phyloP scores from a whole-genome alignment of 2,797 vertebrate species.

The Myotis pilosus region DNA sequence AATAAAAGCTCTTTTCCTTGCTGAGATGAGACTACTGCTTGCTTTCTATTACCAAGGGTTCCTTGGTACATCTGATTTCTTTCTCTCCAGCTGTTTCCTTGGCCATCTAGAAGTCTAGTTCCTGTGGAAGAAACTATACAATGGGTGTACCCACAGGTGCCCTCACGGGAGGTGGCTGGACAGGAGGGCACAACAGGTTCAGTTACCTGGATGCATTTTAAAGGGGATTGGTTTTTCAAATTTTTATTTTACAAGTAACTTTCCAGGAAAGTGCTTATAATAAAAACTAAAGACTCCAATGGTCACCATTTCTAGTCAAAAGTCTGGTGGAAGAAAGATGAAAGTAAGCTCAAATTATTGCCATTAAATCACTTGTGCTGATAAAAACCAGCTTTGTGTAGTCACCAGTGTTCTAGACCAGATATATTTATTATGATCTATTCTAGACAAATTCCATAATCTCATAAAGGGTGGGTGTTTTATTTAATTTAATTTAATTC shows the following conservation, averaged over 20 bases:
- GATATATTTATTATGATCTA: neutral
- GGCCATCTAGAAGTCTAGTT: neutral
- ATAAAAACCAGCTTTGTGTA: constrained; percentile 22
- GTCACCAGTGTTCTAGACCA: neutral
- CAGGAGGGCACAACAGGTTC: neutral
- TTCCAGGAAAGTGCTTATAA: neutral
- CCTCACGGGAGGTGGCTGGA: neutral
- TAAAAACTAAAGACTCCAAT: neutral
- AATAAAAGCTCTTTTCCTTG: neutral
- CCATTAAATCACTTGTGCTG: neutral
- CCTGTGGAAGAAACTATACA: neutral
- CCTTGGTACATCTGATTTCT: neutral
- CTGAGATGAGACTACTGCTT: neutral
- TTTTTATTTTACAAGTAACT: constrained; percentile 14
- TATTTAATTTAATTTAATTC: neutral
- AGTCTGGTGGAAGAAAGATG: neutral
- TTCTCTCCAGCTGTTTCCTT: neutral
- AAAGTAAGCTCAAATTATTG: neutral
- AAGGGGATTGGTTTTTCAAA: neutral
- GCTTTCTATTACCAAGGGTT: neutral
- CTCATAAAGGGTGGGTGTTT: neutral
- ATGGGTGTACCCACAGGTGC: neutral
- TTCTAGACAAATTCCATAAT: neutral
- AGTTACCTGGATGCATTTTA: neutral
- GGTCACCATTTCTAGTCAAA: constrained; percentile 1